A percentile compares a stretch with the other conserved stretches of the same genome.
These are phyloP conservation scores for Archocentrus centrarchus DNA, from an alignment of 2,113 vertebrate genomes.

Conservation along the genomic window DNA sequence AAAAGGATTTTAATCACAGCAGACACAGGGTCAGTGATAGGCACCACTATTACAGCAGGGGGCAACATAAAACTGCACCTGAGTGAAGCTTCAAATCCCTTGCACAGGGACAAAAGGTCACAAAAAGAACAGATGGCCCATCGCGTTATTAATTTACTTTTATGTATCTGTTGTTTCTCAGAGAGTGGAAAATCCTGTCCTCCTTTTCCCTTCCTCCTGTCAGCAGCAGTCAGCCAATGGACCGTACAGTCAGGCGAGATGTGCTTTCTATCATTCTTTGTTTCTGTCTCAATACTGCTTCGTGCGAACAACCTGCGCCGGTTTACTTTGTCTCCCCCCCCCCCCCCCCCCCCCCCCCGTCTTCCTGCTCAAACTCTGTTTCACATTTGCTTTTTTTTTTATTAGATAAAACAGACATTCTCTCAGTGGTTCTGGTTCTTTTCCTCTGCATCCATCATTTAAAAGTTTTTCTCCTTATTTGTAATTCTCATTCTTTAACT, in stretches of 20 bases:
- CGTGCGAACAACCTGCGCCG: background rate
- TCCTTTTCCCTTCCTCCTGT: constrained; percentile 32
- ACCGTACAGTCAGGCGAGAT: background rate
- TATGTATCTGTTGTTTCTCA: constrained; percentile 61
- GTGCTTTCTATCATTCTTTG: constrained; percentile 28
- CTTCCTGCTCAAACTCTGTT: background rate
- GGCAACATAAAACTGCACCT: constrained; percentile 27
- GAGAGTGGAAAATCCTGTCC: constrained; percentile 52
- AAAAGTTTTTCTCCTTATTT: background rate
- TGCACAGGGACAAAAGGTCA: constrained; percentile 26
- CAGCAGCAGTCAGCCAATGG: constrained; percentile 41
- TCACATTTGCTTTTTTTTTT: background rate
- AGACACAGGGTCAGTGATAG: background rate
- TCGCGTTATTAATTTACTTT: constrained; percentile 39
- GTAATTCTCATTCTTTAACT: constrained; percentile 12
- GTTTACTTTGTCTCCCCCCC: background rate
- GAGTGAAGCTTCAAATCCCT: constrained; percentile 1
- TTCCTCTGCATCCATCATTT: background rate
- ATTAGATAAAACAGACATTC: background rate
- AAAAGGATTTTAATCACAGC: background rate
- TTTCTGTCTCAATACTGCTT: background rate
- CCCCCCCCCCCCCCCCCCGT: background rate
- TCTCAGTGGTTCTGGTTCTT: background rate
- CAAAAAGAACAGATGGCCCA: constrained; percentile 30
- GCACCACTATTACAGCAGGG: constrained; percentile 8